A percentile compares a stretch with the other conserved stretches of the same genome.
These are phyloP conservation scores for Limenitis camilla DNA, from an alignment of 2,888 invertebrate species.

Conservation along the genomic window DNA sequence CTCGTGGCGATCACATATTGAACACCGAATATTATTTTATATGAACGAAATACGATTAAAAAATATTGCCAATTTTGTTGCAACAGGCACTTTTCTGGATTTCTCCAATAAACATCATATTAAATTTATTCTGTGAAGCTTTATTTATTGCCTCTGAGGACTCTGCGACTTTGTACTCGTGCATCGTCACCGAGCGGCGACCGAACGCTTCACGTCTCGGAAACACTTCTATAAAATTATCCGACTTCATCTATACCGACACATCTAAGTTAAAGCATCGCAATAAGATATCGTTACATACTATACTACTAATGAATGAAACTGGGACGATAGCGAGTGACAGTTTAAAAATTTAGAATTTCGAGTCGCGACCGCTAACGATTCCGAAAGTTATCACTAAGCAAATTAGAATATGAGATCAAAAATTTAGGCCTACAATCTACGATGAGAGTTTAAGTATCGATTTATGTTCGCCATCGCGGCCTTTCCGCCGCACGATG, in stretches of 20 bases:
- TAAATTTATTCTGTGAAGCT: constrained; percentile 66
- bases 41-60: constrained; percentile 63
- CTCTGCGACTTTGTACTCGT: constrained; percentile 64
- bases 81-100: constrained; percentile 74
- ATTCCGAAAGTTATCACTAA: constrained; percentile 69
- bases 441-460: constrained; percentile 61
- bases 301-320: constrained; percentile 56
- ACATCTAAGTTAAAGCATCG: constrained; percentile 73
- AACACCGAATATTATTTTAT: constrained; percentile 57
- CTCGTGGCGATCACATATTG: constrained; percentile 37
- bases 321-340: constrained; percentile 57
- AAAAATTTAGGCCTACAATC: constrained; percentile 74
- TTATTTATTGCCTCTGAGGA: constrained; percentile 62
- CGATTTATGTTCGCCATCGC: constrained; percentile 69
- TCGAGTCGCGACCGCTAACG: constrained; percentile 55
- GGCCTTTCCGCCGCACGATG: constrained; percentile 56
- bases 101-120: constrained; percentile 73
- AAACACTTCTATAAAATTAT: constrained; percentile 63
- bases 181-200: constrained; percentile 27
- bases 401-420: constrained; percentile 76
- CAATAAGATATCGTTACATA: constrained; percentile 70
- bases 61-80: constrained; percentile 74
- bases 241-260: constrained; percentile 65
- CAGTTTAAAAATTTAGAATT: constrained; percentile 53
- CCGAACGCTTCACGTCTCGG: constrained; percentile 55